Conservation (phyloP, 2,797 vertebrate species). For the Pogoniulus pusillus region DNA sequence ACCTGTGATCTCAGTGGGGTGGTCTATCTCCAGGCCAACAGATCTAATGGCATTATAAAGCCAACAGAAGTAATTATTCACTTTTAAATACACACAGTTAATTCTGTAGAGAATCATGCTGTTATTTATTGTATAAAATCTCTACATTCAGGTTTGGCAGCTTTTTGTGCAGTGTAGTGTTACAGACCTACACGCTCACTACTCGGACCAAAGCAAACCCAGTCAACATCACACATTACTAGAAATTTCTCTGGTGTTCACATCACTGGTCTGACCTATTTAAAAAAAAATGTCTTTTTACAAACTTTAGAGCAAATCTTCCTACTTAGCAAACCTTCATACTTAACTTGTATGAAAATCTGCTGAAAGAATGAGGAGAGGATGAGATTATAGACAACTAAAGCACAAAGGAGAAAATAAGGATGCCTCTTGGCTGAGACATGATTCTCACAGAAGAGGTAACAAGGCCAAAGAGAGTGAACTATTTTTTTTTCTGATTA, state of each 20-base stretch:
- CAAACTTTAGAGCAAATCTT: neutral
- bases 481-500: neutral
- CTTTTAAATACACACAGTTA: neutral
- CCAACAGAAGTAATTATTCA: neutral
- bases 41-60: neutral
- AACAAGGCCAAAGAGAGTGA: neutral
- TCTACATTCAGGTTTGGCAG: neutral
- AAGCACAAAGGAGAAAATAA: neutral
- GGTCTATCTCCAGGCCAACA: neutral
- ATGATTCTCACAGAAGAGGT: neutral
- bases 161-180: neutral
- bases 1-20: neutral
- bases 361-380: neutral
- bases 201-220: fast-evolving
- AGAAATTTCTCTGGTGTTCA: neutral
- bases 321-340: neutral
- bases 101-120: neutral
- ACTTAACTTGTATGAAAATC: neutral
- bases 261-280: neutral
- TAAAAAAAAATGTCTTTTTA: neutral
- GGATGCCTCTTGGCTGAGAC: neutral
- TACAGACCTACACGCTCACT: neutral
- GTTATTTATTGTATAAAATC: neutral
- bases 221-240: neutral
- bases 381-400: neutral